phyloP scores from a whole-genome alignment of 2,797 vertebrate species.

The Rhincodon typus region DNA sequence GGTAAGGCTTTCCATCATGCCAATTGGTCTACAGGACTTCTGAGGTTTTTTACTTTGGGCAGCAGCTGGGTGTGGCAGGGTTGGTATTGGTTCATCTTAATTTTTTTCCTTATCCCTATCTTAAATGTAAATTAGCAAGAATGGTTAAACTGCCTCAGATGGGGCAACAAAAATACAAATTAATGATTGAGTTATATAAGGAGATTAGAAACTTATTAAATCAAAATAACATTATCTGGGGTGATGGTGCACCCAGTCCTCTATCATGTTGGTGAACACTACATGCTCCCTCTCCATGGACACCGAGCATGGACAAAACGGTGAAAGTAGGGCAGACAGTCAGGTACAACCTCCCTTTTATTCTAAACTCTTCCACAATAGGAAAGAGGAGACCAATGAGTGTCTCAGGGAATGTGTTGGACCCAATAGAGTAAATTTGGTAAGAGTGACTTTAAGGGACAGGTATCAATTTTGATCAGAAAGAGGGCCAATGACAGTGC shows the following conservation, averaged over 20 bases:
- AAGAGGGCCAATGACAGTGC: neutral
- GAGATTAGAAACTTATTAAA: too few relatives aligned
- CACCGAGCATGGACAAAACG: too few relatives aligned
- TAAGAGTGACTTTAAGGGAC: neutral
- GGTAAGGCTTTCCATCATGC: neutral
- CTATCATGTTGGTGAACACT: too few relatives aligned
- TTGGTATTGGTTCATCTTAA: neutral
- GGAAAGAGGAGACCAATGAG: neutral
- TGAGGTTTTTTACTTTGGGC: neutral
- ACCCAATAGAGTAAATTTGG: neutral
- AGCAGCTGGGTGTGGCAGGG: too few relatives aligned
- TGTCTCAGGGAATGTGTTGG: neutral
- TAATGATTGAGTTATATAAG: too few relatives aligned
- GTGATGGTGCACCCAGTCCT: too few relatives aligned
- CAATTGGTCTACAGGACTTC: neutral
- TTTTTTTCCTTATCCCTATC: neutral
- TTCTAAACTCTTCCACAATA: neutral
- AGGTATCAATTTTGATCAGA: neutral
- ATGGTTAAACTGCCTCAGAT: too few relatives aligned
- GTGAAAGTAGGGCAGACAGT: too few relatives aligned
- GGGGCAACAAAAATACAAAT: too few relatives aligned
- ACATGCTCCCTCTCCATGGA: too few relatives aligned
- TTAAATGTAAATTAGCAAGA: too few relatives aligned
- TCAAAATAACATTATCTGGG: too few relatives aligned
- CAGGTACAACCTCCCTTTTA: neutral